A percentile compares a stretch with the other conserved stretches of the same genome.
phyloP scores from a whole-genome alignment of 2,888 invertebrate genomes.

The Dioctria rufipes region DNA sequence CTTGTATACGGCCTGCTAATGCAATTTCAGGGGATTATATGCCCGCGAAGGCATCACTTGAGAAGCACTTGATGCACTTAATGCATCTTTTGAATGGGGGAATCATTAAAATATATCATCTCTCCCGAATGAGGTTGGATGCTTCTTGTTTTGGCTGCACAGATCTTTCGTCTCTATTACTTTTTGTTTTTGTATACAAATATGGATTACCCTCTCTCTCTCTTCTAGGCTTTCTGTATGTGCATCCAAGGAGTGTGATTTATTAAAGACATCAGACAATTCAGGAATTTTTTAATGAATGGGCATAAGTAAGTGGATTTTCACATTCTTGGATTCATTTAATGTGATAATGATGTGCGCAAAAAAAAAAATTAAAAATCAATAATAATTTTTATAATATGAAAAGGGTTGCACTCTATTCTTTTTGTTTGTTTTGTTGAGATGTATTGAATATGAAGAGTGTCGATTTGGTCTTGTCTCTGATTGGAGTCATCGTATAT shows the following conservation, averaged over 20 bases:
- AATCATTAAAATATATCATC: slow-evolving; percentile 13
- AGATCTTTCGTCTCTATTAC: neutral
- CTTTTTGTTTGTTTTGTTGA: too few relatives aligned
- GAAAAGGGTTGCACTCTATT: too few relatives aligned
- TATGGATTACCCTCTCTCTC: neutral
- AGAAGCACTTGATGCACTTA: slow-evolving; percentile 6
- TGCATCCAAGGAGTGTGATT: neutral
- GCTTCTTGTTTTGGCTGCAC: slow-evolving; percentile 5
- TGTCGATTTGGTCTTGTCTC: too few relatives aligned
- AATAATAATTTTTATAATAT: too few relatives aligned
- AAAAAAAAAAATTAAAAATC: neutral
- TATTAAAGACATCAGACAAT: neutral
- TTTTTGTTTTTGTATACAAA: neutral
- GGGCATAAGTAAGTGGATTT: neutral
- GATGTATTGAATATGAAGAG: too few relatives aligned
- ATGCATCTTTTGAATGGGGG: neutral
- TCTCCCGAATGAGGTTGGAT: neutral
- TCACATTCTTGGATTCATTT: neutral
- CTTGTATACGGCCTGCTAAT: neutral
- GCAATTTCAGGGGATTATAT: neutral
- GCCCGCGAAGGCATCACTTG: neutral
- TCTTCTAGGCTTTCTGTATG: neutral
- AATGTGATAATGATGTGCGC: neutral
- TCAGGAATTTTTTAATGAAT: neutral
- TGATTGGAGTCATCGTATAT: too few relatives aligned